Evolutionary conservation across 2,888 invertebrate species (phyloP).

Genomic region (Lycocerus yunnanus): DNA sequence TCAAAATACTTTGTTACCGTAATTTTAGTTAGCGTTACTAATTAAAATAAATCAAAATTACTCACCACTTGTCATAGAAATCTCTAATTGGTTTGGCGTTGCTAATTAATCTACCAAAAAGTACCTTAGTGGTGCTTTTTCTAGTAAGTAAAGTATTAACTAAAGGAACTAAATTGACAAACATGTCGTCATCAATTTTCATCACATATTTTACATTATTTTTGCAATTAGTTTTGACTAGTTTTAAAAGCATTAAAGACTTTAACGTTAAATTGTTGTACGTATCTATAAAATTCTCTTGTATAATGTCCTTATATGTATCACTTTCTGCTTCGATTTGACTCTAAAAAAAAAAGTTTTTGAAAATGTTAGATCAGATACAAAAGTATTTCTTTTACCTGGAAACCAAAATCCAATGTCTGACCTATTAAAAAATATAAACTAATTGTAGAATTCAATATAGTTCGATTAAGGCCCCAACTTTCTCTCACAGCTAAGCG

Average conservation of each 20-base stretch:
- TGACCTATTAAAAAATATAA: conserved; percentile 66
- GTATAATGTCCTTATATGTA: conserved; percentile 76
- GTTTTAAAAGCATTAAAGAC: conserved; percentile 82
- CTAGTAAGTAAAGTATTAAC: conserved; percentile 48
- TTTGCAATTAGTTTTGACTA: conserved; percentile 72
- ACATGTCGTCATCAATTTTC: conserved; percentile 89
- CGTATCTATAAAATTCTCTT: conserved; percentile 81
- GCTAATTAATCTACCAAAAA: conserved; percentile 80
- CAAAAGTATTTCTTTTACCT: conserved; percentile 45
- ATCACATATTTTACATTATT: conserved; percentile 66
- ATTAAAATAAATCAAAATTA: conserved; percentile 10
- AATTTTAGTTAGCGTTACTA: too few relatives aligned
- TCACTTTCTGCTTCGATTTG: conserved; percentile 69
- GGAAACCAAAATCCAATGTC: conserved; percentile 60
- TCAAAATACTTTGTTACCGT: too few relatives aligned
- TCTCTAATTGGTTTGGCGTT: conserved; percentile 76
- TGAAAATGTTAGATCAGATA: background rate
- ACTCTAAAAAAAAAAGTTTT: conserved; percentile 57
- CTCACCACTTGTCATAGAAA: conserved; percentile 76
- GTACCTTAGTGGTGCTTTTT: conserved; percentile 55
- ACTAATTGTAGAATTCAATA: conserved; percentile 52
- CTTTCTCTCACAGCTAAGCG: conserved; percentile 72
- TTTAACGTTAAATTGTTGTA: conserved; percentile 88
- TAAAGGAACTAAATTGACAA: conserved; percentile 76
- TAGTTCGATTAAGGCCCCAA: conserved; percentile 61